These are phyloP conservation scores for Panurus biarmicus DNA, from an alignment of 2,113 vertebrate species.

Conservation along the genomic window DNA sequence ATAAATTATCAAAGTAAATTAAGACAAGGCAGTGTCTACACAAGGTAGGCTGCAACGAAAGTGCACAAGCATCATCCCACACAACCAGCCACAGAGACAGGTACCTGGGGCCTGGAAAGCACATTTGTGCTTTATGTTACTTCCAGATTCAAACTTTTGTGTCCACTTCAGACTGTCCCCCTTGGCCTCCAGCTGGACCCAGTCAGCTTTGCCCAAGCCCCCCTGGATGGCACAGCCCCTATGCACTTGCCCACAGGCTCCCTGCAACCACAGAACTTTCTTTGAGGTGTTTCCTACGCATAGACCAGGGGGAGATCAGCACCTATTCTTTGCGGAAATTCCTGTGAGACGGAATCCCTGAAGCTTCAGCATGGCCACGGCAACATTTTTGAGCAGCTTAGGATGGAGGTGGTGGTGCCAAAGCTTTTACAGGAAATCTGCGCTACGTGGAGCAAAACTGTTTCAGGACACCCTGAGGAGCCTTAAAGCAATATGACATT, in stretches of 20 bases:
- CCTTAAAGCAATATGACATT: constrained; percentile 47
- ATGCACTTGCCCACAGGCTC: fast-evolving
- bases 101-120: neutral
- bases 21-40: neutral
- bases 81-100: neutral
- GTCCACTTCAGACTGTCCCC: neutral
- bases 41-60: neutral
- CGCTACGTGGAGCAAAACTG: neutral
- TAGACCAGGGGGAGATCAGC: neutral
- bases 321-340: neutral
- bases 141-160: neutral
- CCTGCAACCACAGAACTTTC: neutral
- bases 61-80: neutral
- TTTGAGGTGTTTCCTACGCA: neutral
- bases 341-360: neutral
- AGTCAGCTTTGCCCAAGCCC: neutral
- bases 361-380: neutral
- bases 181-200: neutral
- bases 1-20: neutral
- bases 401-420: neutral
- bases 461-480: constrained; percentile 33
- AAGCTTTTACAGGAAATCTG: constrained; percentile 23
- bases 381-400: neutral
- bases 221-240: neutral
- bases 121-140: neutral